Base-by-base conservation (phyloP, 2,888 invertebrate genomes). In the Melipona bicolor region DNA sequence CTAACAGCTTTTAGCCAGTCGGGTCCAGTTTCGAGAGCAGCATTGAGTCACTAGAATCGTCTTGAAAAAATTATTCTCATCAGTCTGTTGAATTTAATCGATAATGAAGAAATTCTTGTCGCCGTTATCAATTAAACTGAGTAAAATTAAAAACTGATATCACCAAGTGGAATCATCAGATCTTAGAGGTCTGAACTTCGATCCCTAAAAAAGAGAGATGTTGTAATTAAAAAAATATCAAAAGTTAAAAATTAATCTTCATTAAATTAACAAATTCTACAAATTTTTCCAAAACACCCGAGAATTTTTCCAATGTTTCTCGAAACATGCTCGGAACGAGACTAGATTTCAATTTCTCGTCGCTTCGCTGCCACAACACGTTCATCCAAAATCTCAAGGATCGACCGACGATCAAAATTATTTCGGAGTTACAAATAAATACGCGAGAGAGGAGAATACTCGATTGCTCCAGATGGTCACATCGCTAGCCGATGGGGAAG, bases 401-500 rank as follows among this genome's bases (percentile, higher is more conserved):
- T 32, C 15, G 50, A 17, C 59, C 11, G 6, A 17, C 36, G 62
- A 64, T 4, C 5, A 36, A 32, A 64, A 52, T 65, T 61, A 76
- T 36, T 5, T 21, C 19, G 24, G 19, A n/a, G 73, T 82, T 59
- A 83, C 72, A 84, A 77, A 83, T 75, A 79, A 79, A 79, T 79
- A 69, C 64, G 27, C 32, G 27, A 36, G n/a, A n/a, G n/a, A 69
- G 61, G n/a, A 13, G 49, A 54, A 43, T 32, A 32, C 27, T 59
- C 67, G 52, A 36, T 77, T 69, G 32, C 43, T 61, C 65, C 27
- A 50, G 43, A 52, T 56, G 72, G 54, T 43, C 76, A 17, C 13
- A n/a, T 21, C 52, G 69, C 69, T 43, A 69, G 62, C 61, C 36
- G 69, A 43, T 43, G 43, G 9, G 79, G 71, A 64, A 79, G 77